Percentiles rank a stretch among this genome's conserved stretches.
These are phyloP conservation scores for Aphodius sticticus DNA, from an alignment of 2,888 invertebrate genomes.

Conservation along the genomic window DNA sequence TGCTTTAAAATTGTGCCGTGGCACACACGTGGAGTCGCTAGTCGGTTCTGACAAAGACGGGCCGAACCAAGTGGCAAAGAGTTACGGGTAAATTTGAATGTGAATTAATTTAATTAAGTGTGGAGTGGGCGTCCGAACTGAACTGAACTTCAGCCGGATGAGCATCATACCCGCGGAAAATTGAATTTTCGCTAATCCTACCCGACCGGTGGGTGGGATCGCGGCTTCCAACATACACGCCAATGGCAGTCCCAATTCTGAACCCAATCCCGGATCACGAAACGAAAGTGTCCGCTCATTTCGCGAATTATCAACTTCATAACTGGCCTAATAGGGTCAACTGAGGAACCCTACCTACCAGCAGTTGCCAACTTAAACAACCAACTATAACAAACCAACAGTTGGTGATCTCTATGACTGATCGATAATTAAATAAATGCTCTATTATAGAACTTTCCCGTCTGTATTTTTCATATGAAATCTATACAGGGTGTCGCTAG, in stretches of 20 bases:
- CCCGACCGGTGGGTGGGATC: neutral
- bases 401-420: too few species aligned
- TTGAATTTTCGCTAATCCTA: neutral
- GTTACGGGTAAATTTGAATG: neutral
- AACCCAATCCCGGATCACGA: neutral
- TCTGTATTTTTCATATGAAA: too few species aligned
- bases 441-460: too few species aligned
- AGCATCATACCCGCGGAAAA: slow-evolving; percentile 4
- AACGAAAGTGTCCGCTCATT: neutral
- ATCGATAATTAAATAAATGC: too few species aligned
- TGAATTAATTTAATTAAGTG: neutral
- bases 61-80: neutral
- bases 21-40: neutral
- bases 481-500: too few species aligned
- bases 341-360: neutral
- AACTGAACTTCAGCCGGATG: neutral
- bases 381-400: neutral
- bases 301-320: neutral
- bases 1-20: neutral
- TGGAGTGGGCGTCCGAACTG: neutral
- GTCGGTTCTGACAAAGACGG: neutral
- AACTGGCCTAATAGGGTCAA: neutral
- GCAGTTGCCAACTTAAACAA: neutral
- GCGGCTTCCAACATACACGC: neutral
- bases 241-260: neutral